These are phyloP conservation scores for Salarias fasciatus DNA, from an alignment of 2,797 vertebrate species.

Conservation along the genomic window DNA sequence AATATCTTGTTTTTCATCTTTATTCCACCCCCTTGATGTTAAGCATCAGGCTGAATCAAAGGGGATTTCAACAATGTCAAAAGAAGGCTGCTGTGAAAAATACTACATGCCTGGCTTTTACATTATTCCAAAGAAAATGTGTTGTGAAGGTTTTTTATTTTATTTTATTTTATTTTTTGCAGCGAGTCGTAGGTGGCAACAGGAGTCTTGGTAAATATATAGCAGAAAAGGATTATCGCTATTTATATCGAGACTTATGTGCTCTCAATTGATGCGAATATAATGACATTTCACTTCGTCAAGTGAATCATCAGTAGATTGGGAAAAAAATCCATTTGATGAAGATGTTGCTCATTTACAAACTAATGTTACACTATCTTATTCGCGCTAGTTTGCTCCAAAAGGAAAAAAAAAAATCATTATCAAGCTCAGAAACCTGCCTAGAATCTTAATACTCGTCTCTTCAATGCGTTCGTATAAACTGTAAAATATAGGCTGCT, in stretches of 20 bases:
- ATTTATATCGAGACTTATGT: slow-evolving; percentile 2
- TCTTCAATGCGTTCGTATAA: slow-evolving; percentile 21
- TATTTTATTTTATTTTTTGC: too few species aligned
- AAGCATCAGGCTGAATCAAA: slow-evolving; percentile 18
- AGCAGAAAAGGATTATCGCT: slow-evolving; percentile 12
- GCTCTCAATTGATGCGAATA: slow-evolving; percentile 14
- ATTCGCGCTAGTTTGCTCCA: slow-evolving; percentile 13
- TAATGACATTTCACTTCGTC: slow-evolving; percentile 35
- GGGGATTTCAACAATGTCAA: slow-evolving; percentile 11
- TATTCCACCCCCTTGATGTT: not conserved
- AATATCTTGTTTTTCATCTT: slow-evolving; percentile 11
- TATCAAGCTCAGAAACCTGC: too few species aligned
- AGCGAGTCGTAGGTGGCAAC: too few species aligned
- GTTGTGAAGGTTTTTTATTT: slow-evolving; percentile 12
- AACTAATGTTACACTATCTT: slow-evolving; percentile 44
- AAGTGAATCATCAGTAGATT: slow-evolving; percentile 28
- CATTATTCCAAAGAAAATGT: slow-evolving; percentile 18
- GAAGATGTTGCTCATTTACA: slow-evolving; percentile 47
- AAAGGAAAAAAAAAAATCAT: slow-evolving; percentile 3
- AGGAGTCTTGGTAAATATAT: slow-evolving; percentile 6
- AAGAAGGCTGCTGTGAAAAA: slow-evolving; percentile 20
- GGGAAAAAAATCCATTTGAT: slow-evolving; percentile 21
- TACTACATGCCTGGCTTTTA: slow-evolving; percentile 7
- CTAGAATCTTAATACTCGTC: too few species aligned
- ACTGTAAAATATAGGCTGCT: slow-evolving; percentile 38